Evolutionary conservation across 2,888 invertebrate genomes (phyloP), one percentile per base, ranked within the genome.

Genomic region (Trachelus troglodyta): DNA sequence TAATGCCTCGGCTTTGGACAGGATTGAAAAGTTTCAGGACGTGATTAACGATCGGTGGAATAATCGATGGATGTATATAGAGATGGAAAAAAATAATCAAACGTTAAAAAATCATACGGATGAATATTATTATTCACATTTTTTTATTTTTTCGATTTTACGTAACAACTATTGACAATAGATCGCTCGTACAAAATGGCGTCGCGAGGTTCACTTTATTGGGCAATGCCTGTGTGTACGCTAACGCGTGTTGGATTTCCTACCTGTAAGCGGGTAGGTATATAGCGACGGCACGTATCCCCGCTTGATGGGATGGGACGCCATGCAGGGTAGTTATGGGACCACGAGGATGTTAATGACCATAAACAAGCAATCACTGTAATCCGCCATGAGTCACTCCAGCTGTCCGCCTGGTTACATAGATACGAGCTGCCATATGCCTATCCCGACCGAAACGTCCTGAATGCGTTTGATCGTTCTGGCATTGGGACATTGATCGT

Each of bases 311-410:
- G 87, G 86, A 88, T 82, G 86, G 89, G 89, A 89, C 87, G 86
- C 87, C 85, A 85, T 86, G 87, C 85, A 83, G 86, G 87, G 89
- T 87, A 88, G 91, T 90, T 90, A 91, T 90, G 89, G 89, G 86
- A 90, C 89, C 89, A 87, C 88, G 90, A 91, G 89, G 90, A 90
- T 90, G 91, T 91, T 91, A 91, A 91, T 91, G 91, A 91, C 91
- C 91, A 91, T 91, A 91, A 91, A 91, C 91, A 91, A 90, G 91
- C 90, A 91, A 91, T 90, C 90, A 90, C 89, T 88, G 89, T 91
- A 91, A 91, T 91, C 91, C 91, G 87, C 89, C 88, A 90, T 91
- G 91, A 91, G 91, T 91, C 91, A 91, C 91, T 90, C 90, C 86
- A 88, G 89, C 90, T 91, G 91, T 91, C 90, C 83, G 83, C 84